phyloP scores from a whole-genome alignment of 1,140 invertebrate genomes.

The Drosophila fuyamai region DNA sequence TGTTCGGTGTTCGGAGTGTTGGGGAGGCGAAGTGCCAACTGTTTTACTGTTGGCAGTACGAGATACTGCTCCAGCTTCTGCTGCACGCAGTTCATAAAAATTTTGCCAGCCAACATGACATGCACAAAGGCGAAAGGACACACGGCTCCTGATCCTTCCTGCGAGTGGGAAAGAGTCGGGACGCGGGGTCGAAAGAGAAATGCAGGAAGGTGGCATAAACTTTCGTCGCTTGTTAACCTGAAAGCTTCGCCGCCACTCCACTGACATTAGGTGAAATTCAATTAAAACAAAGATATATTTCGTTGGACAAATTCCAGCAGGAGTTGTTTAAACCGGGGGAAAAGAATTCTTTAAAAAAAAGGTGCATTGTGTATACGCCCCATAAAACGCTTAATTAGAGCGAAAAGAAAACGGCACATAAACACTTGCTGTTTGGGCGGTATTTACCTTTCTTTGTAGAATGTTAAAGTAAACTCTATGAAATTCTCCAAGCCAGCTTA shows the following conservation, averaged over 20 bases:
- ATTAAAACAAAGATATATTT: constrained; percentile 82
- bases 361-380: constrained; percentile 60
- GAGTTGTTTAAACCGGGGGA: constrained; percentile 41
- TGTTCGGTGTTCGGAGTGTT: not conserved
- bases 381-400: constrained; percentile 76
- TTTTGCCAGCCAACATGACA: constrained; percentile 81
- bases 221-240: constrained; percentile 76
- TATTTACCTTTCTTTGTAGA: constrained; percentile 4
- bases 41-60: constrained; percentile 50
- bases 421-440: constrained; percentile 14
- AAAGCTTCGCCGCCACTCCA: constrained; percentile 44
- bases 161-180: constrained; percentile 7
- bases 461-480: not conserved
- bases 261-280: constrained; percentile 78
- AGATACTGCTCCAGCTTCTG: constrained; percentile 39
- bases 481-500: not conserved
- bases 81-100: constrained; percentile 81
- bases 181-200: not conserved
- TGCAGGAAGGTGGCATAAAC: constrained; percentile 69
- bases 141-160: constrained; percentile 35
- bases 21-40: constrained; percentile 35
- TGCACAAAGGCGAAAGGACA: constrained; percentile 80
- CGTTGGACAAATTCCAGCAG: constrained; percentile 38
- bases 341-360: constrained; percentile 47
- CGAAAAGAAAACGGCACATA: constrained; percentile 19